A percentile compares a stretch with the other conserved stretches of the same genome.
These are phyloP conservation scores for Diaperis boleti DNA, from an alignment of 2,888 invertebrate species.

Conservation along the genomic window DNA sequence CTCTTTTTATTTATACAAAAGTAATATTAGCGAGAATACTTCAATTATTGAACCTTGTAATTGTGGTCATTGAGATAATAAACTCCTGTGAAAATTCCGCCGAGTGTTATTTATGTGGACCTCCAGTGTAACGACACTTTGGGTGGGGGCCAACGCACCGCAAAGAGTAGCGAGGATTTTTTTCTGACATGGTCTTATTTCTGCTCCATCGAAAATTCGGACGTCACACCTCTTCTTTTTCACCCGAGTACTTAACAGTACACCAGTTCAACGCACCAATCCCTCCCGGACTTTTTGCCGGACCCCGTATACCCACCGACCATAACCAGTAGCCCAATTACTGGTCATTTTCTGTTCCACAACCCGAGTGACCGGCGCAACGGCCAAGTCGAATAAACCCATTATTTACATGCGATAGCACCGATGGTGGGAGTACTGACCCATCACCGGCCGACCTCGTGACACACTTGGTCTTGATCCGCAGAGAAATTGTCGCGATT, in stretches of 20 bases:
- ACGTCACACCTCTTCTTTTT: background rate
- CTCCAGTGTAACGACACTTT: too few species aligned
- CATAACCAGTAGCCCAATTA: slow-evolving; percentile 29
- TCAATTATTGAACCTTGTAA: slow-evolving; percentile 45
- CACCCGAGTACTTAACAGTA: background rate
- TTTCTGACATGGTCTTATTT: too few species aligned
- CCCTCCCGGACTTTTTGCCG: slow-evolving; percentile 12
- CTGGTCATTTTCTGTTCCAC: background rate
- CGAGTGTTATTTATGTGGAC: too few species aligned
- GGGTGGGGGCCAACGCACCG: too few species aligned
- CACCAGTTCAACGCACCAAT: background rate
- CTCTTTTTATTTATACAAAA: slow-evolving; percentile 39
- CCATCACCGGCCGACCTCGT: slow-evolving; percentile 33
- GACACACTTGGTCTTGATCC: slow-evolving; percentile 26
- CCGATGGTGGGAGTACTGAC: slow-evolving; percentile 34
- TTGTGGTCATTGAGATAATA: slow-evolving; percentile 45
- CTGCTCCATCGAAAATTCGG: too few species aligned
- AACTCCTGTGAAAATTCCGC: slow-evolving; percentile 31
- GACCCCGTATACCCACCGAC: slow-evolving; percentile 18
- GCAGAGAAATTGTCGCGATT: slow-evolving; percentile 1
- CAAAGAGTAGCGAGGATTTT: too few species aligned
- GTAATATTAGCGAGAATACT: slow-evolving; percentile 38
- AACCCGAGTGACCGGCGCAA: background rate
- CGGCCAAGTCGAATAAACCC: slow-evolving; percentile 5
- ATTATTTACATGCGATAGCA: slow-evolving; percentile 13